These are phyloP conservation scores for Sparus aurata DNA, from an alignment of 2,797 vertebrate genomes.

Conservation along the genomic window DNA sequence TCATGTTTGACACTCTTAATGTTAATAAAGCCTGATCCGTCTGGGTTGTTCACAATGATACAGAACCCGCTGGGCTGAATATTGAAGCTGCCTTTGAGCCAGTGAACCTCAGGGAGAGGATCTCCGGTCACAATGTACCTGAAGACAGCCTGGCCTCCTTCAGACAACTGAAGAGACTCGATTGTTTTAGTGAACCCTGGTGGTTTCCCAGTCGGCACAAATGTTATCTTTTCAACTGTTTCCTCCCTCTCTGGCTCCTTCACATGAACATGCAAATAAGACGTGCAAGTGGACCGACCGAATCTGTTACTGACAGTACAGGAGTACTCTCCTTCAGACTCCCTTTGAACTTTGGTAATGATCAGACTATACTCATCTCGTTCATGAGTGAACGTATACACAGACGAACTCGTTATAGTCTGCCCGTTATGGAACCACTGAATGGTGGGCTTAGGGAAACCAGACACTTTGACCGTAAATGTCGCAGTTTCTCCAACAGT, in stretches of 20 bases:
- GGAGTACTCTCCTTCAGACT: conserved; percentile 89
- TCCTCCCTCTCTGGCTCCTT: conserved; percentile 63
- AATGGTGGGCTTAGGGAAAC: conserved; percentile 87
- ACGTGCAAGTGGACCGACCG: conserved; percentile 85
- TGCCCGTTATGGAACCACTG: conserved; percentile 90
- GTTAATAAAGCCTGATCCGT: conserved; percentile 89
- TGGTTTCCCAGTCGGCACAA: conserved; percentile 64
- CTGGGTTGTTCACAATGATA: conserved; percentile 81
- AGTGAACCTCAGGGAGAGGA: conserved; percentile 86
- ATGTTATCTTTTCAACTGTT: background rate
- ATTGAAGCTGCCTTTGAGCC: conserved; percentile 86
- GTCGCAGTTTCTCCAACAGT: conserved; percentile 86
- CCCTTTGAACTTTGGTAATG: conserved; percentile 82
- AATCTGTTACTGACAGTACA: conserved; percentile 89
- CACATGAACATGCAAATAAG: conserved; percentile 85
- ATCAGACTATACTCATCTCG: conserved; percentile 88
- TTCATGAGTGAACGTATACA: conserved; percentile 86
- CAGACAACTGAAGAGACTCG: conserved; percentile 72
- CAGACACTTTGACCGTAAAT: conserved; percentile 88
- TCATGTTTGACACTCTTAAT: conserved; percentile 81
- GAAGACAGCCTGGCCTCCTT: conserved; percentile 85
- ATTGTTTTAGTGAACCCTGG: conserved; percentile 86
- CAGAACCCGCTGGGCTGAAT: conserved; percentile 78
- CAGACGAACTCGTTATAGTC: conserved; percentile 79
- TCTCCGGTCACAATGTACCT: conserved; percentile 86